These are phyloP conservation scores for Hippopotamus amphibius DNA, from an alignment of 2,113 vertebrate genomes.

Conservation along the genomic window DNA sequence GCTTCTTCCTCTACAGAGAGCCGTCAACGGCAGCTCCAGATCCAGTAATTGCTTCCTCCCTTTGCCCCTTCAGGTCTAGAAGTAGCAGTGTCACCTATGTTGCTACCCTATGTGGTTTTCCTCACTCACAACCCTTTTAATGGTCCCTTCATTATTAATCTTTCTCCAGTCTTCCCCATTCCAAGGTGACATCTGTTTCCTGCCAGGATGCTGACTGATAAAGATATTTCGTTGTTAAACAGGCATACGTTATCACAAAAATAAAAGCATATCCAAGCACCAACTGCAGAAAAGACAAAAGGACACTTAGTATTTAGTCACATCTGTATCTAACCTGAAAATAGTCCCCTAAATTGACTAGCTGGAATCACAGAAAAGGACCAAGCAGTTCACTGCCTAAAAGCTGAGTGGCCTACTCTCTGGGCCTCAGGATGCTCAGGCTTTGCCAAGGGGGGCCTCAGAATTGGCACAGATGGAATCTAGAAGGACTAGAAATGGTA, in stretches of 20 bases:
- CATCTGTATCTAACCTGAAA: slow-evolving; percentile 15
- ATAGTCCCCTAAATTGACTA: background rate
- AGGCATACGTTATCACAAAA: background rate
- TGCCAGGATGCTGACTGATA: background rate
- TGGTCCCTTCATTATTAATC: background rate
- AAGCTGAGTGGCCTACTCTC: background rate
- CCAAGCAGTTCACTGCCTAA: background rate
- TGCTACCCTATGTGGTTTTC: background rate
- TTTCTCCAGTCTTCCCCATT: background rate
- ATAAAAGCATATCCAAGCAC: background rate
- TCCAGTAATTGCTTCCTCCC: background rate
- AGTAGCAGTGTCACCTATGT: background rate
- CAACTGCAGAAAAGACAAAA: background rate
- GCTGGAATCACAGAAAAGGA: slow-evolving; percentile 10
- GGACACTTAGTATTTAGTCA: background rate
- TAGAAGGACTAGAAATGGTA: background rate
- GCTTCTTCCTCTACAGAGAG: background rate
- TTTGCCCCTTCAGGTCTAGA: background rate
- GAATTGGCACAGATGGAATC: background rate
- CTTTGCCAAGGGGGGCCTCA: background rate
- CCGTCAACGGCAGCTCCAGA: background rate
- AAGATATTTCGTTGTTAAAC: background rate
- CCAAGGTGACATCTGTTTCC: background rate
- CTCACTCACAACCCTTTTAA: background rate
- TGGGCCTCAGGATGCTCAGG: background rate